Conservation (phyloP, 2,888 invertebrate genomes). For the Alcis repandata region DNA sequence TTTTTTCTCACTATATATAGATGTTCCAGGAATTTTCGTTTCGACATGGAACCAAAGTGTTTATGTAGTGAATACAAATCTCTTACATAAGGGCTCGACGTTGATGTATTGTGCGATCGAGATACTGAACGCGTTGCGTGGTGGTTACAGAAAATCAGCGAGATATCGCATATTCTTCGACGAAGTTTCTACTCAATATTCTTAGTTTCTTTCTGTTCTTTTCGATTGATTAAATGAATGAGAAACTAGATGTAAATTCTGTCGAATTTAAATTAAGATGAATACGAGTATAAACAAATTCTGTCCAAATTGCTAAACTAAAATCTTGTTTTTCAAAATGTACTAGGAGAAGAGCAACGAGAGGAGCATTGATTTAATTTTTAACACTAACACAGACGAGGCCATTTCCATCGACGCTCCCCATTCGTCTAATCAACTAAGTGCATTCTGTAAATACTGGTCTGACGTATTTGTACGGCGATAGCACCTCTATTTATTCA, state of each 20-base stretch:
- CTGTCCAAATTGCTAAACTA: neutral
- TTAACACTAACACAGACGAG: conserved; percentile 6
- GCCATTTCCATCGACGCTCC: conserved; percentile 9
- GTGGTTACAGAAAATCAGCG: conserved; percentile 37
- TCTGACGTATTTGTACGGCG: conserved; percentile 33
- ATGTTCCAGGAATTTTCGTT: conserved; percentile 19
- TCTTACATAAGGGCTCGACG: conserved; percentile 56
- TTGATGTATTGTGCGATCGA: conserved; percentile 62
- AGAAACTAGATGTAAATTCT: neutral
- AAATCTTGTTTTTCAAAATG: neutral
- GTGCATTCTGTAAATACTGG: conserved; percentile 35
- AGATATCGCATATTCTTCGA: conserved; percentile 36
- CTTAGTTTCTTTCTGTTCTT: neutral
- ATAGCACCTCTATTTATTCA: conserved; percentile 41
- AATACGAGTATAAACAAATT: too few relatives aligned
- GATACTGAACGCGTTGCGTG: conserved; percentile 49
- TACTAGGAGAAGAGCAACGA: too few relatives aligned
- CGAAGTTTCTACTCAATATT: neutral
- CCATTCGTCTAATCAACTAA: conserved; percentile 28
- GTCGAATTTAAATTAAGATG: neutral
- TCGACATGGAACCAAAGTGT: conserved; percentile 33
- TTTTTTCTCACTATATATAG: conserved; percentile 5
- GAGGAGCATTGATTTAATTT: conserved; percentile 7
- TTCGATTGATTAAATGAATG: neutral
- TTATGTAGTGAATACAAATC: conserved; percentile 49